These are phyloP conservation scores for Bradypodion pumilum DNA, from an alignment of 2,797 vertebrate species.

Conservation along the genomic window DNA sequence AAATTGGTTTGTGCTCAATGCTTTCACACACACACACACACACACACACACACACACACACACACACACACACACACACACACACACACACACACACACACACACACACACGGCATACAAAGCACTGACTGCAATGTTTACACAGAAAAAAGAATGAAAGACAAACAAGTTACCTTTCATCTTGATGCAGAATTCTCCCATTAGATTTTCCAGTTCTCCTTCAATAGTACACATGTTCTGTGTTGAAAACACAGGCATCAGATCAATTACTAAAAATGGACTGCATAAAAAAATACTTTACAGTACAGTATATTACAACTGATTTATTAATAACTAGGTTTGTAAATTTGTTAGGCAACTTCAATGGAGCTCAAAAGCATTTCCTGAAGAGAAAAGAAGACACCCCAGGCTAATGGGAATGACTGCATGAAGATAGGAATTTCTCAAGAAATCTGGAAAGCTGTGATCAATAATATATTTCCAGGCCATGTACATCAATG, in stretches of 20 bases:
- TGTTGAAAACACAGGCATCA: slow-evolving; percentile 52
- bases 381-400: neutral
- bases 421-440: neutral
- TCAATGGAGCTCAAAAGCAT: neutral
- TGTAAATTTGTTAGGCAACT: neutral
- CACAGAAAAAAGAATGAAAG: neutral
- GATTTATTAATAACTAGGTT: neutral
- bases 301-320: neutral
- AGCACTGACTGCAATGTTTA: neutral
- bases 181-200: slow-evolving; percentile 97
- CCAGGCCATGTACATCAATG: neutral
- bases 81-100: neutral
- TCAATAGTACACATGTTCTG: slow-evolving; percentile 97
- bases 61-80: neutral
- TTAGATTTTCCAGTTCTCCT: slow-evolving; percentile 90
- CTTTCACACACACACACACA: neutral
- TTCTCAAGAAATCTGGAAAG: neutral
- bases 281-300: neutral
- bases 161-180: slow-evolving; percentile 91
- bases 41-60: no score
- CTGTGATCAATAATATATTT: neutral
- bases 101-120: neutral
- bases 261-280: neutral
- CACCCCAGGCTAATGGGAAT: neutral
- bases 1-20: fast-evolving